phyloP scores from a whole-genome alignment of 1,140 invertebrate species.

The Lucilia cuprina region DNA sequence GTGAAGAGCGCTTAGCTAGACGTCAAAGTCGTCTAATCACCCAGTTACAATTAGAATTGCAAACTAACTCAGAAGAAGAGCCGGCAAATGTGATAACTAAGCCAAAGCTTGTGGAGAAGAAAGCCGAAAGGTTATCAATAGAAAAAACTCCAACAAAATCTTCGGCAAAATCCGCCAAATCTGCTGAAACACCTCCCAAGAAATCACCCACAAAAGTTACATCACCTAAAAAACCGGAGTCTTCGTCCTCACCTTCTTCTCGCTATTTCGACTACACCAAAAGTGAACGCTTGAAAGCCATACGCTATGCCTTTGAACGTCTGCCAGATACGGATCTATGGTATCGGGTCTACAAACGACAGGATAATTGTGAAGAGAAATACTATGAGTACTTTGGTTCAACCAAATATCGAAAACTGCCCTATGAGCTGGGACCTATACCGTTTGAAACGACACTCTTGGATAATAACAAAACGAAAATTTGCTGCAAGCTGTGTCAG shows the following conservation, averaged over 20 bases:
- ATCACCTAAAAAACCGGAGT: background rate
- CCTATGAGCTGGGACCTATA: constrained; percentile 76
- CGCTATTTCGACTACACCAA: constrained; percentile 49
- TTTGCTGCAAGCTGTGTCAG: constrained; percentile 59
- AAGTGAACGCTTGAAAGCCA: constrained; percentile 65
- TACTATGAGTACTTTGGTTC: constrained; percentile 57
- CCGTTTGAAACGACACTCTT: constrained; percentile 62
- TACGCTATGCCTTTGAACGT: constrained; percentile 79
- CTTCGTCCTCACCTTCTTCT: constrained; percentile 6
- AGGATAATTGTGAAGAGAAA: constrained; percentile 73
- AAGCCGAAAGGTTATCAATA: background rate
- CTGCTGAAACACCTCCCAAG: background rate
- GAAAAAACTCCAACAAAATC: background rate
- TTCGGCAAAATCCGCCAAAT: background rate
- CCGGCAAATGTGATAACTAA: background rate
- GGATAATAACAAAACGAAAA: constrained; percentile 29
- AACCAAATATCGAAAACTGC: constrained; percentile 71
- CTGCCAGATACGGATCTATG: constrained; percentile 76
- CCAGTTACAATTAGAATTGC: constrained; percentile 24
- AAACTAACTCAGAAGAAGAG: background rate
- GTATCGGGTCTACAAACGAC: constrained; percentile 78
- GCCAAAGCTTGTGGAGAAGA: background rate
- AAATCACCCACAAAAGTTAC: background rate
- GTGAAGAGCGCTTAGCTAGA: background rate
- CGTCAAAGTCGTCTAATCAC: background rate